Percentiles rank a stretch among this genome's conserved stretches.
These are phyloP conservation scores for Albula goreensis DNA, from an alignment of 2,113 vertebrate genomes.

Conservation along the genomic window DNA sequence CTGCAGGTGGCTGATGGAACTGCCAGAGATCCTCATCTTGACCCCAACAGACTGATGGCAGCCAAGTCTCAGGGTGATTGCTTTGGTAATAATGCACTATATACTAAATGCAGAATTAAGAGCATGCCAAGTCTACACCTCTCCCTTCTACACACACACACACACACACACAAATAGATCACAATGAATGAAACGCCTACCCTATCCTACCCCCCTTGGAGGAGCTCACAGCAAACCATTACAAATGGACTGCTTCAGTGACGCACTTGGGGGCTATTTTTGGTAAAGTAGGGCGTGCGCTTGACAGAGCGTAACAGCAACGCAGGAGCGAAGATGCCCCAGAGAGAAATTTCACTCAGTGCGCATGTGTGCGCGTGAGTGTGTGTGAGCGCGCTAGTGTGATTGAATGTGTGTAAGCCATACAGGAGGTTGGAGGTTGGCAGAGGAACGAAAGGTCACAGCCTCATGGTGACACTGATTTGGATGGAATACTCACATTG, in stretches of 20 bases:
- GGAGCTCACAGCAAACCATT: neutral
- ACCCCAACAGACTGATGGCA: neutral
- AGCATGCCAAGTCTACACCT: neutral
- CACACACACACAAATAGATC: neutral
- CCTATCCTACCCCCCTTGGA: neutral
- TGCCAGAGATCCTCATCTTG: conserved; percentile 3
- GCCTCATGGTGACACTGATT: neutral
- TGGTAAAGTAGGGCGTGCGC: conserved; percentile 13
- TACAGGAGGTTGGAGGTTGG: too few relatives aligned
- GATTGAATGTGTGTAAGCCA: neutral
- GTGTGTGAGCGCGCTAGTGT: neutral
- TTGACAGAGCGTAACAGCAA: conserved; percentile 18
- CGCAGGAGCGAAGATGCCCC: conserved; percentile 1
- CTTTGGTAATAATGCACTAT: too few relatives aligned
- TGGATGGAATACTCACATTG: neutral
- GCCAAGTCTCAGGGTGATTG: neutral
- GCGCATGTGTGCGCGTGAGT: neutral
- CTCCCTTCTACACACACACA: neutral
- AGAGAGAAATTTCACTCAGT: neutral
- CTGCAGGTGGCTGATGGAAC: conserved; percentile 13
- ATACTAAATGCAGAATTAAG: neutral
- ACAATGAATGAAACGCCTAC: neutral
- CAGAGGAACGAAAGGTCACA: neutral
- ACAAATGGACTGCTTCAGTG: neutral
- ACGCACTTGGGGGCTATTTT: conserved; percentile 23